Conservation (phyloP, 2,888 invertebrate genomes). For the Diabrotica balteata region DNA sequence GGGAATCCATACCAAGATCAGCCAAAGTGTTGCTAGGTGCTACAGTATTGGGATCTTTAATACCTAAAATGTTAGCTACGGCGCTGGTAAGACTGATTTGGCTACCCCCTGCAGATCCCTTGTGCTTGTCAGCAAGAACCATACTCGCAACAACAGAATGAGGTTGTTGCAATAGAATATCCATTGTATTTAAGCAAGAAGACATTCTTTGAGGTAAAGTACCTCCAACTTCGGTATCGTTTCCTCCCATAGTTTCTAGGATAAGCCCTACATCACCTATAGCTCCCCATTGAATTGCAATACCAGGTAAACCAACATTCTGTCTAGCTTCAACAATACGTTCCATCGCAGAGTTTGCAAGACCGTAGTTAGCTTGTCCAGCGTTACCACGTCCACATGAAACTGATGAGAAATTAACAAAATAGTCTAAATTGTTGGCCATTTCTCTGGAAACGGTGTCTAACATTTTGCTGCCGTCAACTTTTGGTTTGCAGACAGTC, state of each 20-base stretch:
- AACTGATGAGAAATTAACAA: slow-evolving; percentile 95
- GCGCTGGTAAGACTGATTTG: slow-evolving; percentile 76
- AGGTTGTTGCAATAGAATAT: slow-evolving; percentile 88
- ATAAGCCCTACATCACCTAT: slow-evolving; percentile 97
- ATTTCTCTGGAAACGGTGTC: slow-evolving; percentile 80
- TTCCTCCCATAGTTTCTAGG: slow-evolving; percentile 86
- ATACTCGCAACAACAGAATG: slow-evolving; percentile 82
- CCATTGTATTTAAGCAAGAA: slow-evolving; percentile 90
- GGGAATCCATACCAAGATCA: slow-evolving; percentile 96
- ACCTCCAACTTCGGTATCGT: slow-evolving; percentile 92
- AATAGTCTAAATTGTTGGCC: slow-evolving; percentile 86
- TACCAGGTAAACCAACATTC: slow-evolving; percentile 82
- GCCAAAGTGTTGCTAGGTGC: slow-evolving; percentile 81
- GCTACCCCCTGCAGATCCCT: slow-evolving; percentile 64
- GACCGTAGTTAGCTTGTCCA: slow-evolving; percentile 96
- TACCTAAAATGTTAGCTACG: slow-evolving; percentile 87
- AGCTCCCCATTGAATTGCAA: slow-evolving; percentile 98
- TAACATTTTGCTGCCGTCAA: slow-evolving; percentile 81
- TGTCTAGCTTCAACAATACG: slow-evolving; percentile 88
- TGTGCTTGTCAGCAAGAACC: slow-evolving; percentile 88
- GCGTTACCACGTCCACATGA: slow-evolving; percentile 96
- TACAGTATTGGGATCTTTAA: slow-evolving; percentile 85
- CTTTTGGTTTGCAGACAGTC: slow-evolving; percentile 84
- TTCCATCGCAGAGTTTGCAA: slow-evolving; percentile 98
- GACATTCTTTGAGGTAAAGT: slow-evolving; percentile 94